Evolutionary conservation across 2,797 vertebrate genomes (phyloP).

Genomic region (Austrolebias charrua): DNA sequence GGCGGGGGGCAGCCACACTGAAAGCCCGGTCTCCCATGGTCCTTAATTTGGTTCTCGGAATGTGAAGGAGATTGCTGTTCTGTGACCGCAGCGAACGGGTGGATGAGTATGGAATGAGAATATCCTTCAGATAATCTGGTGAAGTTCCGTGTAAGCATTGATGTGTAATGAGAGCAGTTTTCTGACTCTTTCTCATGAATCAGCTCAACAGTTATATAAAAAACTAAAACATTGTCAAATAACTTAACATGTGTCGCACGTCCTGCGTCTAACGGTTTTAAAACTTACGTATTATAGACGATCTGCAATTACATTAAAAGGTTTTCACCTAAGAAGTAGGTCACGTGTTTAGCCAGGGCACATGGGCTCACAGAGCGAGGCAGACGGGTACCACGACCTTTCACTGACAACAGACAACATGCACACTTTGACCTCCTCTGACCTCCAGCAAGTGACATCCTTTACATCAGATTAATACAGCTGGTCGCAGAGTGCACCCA

Average conservation of each 20-base stretch:
- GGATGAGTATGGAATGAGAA: too few relatives aligned
- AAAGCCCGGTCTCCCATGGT: too few relatives aligned
- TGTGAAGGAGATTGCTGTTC: too few relatives aligned
- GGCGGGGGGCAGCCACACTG: too few relatives aligned
- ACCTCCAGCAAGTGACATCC: background rate
- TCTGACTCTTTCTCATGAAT: too few relatives aligned
- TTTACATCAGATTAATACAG: background rate
- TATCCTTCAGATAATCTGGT: too few relatives aligned
- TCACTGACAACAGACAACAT: background rate
- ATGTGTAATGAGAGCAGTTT: too few relatives aligned
- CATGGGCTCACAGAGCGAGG: constrained; percentile 22
- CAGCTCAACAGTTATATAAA: too few relatives aligned
- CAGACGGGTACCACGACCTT: background rate
- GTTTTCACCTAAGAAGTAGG: constrained; percentile 61
- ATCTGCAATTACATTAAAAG: constrained; percentile 60
- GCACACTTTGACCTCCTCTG: background rate
- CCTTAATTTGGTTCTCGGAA: too few relatives aligned
- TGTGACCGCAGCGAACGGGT: too few relatives aligned
- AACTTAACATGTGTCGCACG: constrained; percentile 7
- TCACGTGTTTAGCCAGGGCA: constrained; percentile 52
- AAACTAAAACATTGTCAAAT: background rate
- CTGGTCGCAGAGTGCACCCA: background rate
- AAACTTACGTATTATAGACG: constrained; percentile 41
- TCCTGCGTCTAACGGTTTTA: constrained; percentile 28
- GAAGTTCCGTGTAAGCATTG: too few relatives aligned